phyloP scores from a whole-genome alignment of 2,113 vertebrate species.

The Sinocyclocheilus anophthalmus region DNA sequence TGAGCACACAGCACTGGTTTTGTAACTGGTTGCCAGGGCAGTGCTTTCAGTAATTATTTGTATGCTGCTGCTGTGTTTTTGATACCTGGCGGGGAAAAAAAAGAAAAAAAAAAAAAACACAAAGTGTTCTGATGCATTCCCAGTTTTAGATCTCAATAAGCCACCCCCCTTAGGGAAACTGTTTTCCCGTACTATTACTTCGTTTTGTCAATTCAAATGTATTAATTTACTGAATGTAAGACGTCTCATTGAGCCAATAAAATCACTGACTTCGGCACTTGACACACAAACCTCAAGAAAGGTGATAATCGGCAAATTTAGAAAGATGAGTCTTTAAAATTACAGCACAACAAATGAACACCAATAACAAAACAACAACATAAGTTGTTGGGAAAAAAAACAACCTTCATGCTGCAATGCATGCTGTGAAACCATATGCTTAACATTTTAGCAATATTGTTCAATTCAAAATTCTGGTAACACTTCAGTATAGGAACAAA shows the following conservation, averaged over 20 bases:
- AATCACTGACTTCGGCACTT: neutral
- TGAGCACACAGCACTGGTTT: neutral
- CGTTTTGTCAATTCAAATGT: neutral
- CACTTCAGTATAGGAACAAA: too few relatives aligned
- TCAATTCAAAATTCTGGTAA: too few relatives aligned
- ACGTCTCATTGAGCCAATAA: neutral
- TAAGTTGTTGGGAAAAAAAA: too few relatives aligned
- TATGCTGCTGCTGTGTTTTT: neutral
- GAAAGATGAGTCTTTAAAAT: neutral
- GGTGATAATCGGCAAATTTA: neutral
- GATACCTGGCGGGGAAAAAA: neutral
- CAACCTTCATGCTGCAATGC: too few relatives aligned
- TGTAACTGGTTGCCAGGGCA: neutral
- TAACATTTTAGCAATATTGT: too few relatives aligned
- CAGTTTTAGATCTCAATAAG: neutral
- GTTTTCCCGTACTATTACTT: too few relatives aligned
- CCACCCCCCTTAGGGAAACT: too few relatives aligned
- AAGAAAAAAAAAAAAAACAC: too few relatives aligned
- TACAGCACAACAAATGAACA: neutral
- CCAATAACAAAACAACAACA: neutral
- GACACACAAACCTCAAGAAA: neutral
- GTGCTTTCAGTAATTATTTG: neutral
- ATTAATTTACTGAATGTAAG: neutral
- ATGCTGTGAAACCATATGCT: too few relatives aligned
- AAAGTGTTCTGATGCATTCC: neutral